Evolutionary conservation across 2,888 invertebrate genomes (phyloP).

Genomic region (Drosophila hawaiiensis): DNA sequence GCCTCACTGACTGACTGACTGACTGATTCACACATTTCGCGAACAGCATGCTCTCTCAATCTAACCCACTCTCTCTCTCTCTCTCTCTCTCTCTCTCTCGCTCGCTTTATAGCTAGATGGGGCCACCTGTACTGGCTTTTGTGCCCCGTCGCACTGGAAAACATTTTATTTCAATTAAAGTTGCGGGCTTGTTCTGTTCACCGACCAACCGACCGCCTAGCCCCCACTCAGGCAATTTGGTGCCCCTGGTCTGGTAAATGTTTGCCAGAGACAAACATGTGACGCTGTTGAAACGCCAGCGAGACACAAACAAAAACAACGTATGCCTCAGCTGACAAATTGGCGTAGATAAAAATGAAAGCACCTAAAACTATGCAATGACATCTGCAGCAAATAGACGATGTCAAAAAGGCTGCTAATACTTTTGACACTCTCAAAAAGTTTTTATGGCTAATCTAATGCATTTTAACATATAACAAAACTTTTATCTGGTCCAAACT

Average conservation of each 20-base stretch:
- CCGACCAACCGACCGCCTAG: not conserved
- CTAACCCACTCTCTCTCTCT: not conserved
- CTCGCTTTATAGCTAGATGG: slow-evolving; percentile 1
- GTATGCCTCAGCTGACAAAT: slow-evolving; percentile 52
- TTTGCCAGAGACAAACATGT: slow-evolving; percentile 67
- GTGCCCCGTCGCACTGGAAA: slow-evolving; percentile 37
- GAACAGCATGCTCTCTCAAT: slow-evolving; percentile 21
- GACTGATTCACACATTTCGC: slow-evolving; percentile 55
- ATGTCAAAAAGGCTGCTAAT: slow-evolving; percentile 28
- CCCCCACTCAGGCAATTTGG: slow-evolving; percentile 40
- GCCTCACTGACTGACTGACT: slow-evolving; percentile 4
- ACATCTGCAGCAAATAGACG: slow-evolving; percentile 7
- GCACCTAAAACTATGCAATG: slow-evolving; percentile 62
- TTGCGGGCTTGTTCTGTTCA: slow-evolving; percentile 37
- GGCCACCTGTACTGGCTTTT: slow-evolving; percentile 43
- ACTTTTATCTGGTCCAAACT: not conserved
- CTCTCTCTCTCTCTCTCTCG: slow-evolving; percentile 2
- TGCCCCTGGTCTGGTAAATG: slow-evolving; percentile 39
- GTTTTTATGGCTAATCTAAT: not conserved
- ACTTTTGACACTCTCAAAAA: not conserved
- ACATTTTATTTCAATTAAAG: slow-evolving; percentile 78
- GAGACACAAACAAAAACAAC: slow-evolving; percentile 32
- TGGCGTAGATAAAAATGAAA: slow-evolving; percentile 57
- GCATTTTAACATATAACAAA: not conserved
- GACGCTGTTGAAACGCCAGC: slow-evolving; percentile 29